Conservation (phyloP, 1,140 invertebrate genomes). For the Hermatobates lingyangjiaoensis region DNA sequence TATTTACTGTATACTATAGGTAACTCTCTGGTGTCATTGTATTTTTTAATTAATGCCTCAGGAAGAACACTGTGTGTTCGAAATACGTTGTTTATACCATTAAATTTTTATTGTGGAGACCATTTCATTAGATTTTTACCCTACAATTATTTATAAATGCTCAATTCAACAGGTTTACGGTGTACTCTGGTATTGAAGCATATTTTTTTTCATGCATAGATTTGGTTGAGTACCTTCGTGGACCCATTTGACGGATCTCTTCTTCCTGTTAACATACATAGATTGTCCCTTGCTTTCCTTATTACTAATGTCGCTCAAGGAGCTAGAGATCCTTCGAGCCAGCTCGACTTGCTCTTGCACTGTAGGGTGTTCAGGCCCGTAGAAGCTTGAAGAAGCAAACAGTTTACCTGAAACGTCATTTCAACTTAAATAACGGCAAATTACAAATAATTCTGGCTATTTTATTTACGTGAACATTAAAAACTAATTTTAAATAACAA, state of each 20-base stretch:
- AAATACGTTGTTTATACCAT: no score
- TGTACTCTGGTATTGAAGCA: not conserved
- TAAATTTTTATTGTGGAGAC: no score
- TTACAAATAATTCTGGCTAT: no score
- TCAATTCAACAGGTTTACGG: not conserved
- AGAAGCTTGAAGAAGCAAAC: constrained; percentile 86
- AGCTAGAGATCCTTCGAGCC: constrained; percentile 73
- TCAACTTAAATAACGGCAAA: no score
- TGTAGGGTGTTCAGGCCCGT: constrained; percentile 74
- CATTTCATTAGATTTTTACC: not conserved
- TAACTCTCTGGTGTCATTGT: no score
- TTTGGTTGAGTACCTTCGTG: constrained; percentile 50
- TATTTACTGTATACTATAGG: no score
- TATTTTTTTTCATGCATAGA: not conserved
- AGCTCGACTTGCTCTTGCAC: constrained; percentile 88
- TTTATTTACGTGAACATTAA: no score
- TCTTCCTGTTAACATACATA: constrained; percentile 89
- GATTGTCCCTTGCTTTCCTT: constrained; percentile 77
- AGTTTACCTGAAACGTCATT: constrained; percentile 64
- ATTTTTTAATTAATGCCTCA: no score
- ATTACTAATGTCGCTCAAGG: constrained; percentile 80
- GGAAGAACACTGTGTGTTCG: no score
- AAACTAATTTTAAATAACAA: no score
- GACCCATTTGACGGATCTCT: constrained; percentile 82
- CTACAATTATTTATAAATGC: not conserved